Evolutionary conservation across 1,140 invertebrate species (phyloP).

Genomic region (Cotesia glomerata): DNA sequence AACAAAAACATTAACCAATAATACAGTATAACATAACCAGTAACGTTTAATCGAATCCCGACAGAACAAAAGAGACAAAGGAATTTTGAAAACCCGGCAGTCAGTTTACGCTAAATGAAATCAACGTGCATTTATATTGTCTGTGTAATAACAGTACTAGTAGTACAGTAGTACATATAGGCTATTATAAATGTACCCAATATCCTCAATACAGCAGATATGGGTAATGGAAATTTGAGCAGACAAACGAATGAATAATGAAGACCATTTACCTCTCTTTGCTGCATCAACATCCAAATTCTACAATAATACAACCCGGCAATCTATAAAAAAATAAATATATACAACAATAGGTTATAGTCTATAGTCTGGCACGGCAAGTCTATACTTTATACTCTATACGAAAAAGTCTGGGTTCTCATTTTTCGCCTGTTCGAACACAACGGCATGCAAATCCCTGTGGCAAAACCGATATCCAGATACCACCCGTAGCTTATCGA

Average conservation of each 20-base stretch:
- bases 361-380: background rate
- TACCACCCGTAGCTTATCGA: slow-evolving; percentile 20
- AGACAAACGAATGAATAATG: slow-evolving; percentile 29
- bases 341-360: background rate
- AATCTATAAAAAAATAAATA: background rate
- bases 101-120: no score
- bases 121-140: no score
- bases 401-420: slow-evolving; percentile 9
- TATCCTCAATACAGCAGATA: slow-evolving; percentile 12
- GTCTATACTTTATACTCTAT: background rate
- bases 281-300: background rate
- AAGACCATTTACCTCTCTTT: slow-evolving; percentile 5
- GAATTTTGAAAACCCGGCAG: no score
- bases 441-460: slow-evolving; percentile 17
- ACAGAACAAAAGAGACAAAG: no score
- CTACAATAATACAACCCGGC: no score
- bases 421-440: slow-evolving; percentile 25
- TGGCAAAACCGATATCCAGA: slow-evolving; percentile 12
- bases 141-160: no score
- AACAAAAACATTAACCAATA: no score
- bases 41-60: no score
- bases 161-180: background rate
- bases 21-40: no score
- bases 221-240: slow-evolving; percentile 10
- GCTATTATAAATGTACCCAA: background rate